Evolutionary conservation across 1,140 invertebrate genomes (phyloP), one percentile per base, ranked within the genome.

Genomic region (Bombus confusus): DNA sequence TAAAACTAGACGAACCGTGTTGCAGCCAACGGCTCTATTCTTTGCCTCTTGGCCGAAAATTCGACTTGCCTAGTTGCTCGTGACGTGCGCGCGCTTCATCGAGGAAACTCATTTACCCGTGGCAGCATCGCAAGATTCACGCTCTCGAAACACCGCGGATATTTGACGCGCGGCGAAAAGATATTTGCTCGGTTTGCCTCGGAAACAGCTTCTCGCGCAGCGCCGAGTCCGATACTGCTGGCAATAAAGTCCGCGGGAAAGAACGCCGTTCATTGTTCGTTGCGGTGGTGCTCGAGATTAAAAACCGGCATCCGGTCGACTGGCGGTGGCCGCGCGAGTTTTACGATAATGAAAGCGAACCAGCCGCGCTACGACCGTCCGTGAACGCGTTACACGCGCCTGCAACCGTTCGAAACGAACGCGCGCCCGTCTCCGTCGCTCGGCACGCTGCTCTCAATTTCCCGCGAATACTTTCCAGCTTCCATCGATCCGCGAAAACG

Each of bases 271-370:
- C 69, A 41, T 72, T 72, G 71, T 72, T n/a, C 71, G 39, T 41
- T 72, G 22, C 39, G 71, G 31, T 15, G 28, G 47, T 12, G 47
- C 47, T 57, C 31, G 43, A 57, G 74, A 76, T 76, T 57, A 76
- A 76, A 76, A 76, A 25, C 31, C 74, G 12, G 31, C 28, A 76
- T 76, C 71, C 47, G 47, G 31, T 52, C 18, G 47, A 22, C 47
- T 22, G 47, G 18, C 47, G 47, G 1, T 52, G 39, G 15, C 15
- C 34, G 31, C 31, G 74, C 52, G 25, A 76, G 47, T 76, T 76
- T 76, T 76, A 76, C 74, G 74, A 57, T 52, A 59, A 57, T 37
- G 74, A 37, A 72, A 76, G 31, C 47, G 31, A 34, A 37, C 10
- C 68, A 52, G 34, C 47, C 34, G 34, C 31, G 18, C 15, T 18